Conservation (phyloP, 2,797 vertebrate genomes). For the Poecilia picta region DNA sequence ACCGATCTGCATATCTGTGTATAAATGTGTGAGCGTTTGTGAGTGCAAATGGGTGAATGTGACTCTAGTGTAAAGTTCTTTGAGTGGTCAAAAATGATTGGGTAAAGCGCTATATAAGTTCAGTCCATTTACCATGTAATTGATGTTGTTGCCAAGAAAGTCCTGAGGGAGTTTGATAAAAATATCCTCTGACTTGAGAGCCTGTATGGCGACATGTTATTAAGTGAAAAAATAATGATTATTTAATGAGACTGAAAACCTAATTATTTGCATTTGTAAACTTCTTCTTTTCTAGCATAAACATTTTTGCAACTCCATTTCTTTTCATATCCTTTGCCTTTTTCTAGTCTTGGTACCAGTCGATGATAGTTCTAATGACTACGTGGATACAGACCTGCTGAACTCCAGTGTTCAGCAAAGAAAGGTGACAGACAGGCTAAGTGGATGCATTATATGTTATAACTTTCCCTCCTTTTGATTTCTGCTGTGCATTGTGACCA, state of each 20-base stretch:
- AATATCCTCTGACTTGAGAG: not conserved
- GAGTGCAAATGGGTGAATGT: no score
- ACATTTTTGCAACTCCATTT: not conserved
- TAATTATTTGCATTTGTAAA: not conserved
- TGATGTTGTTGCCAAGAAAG: not conserved
- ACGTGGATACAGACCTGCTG: slow-evolving; percentile 65
- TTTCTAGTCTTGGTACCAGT: slow-evolving; percentile 26
- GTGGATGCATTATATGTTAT: slow-evolving; percentile 4
- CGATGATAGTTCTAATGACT: slow-evolving; percentile 67
- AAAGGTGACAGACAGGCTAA: slow-evolving; percentile 66
- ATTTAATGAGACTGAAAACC: not conserved
- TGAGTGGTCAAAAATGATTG: no score
- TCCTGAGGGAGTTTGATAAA: not conserved
- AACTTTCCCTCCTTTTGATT: not conserved
- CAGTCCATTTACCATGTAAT: not conserved
- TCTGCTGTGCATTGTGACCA: slow-evolving; percentile 27
- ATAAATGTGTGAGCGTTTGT: no score
- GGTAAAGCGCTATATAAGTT: no score
- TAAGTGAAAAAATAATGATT: not conserved
- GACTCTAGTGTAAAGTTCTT: no score
- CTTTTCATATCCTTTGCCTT: not conserved
- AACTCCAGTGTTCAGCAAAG: slow-evolving; percentile 33
- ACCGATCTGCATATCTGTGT: no score
- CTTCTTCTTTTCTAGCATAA: not conserved
- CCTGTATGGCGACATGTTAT: not conserved